Conservation (phyloP, 1,140 invertebrate species). For the Elymnias hypermnestra region DNA sequence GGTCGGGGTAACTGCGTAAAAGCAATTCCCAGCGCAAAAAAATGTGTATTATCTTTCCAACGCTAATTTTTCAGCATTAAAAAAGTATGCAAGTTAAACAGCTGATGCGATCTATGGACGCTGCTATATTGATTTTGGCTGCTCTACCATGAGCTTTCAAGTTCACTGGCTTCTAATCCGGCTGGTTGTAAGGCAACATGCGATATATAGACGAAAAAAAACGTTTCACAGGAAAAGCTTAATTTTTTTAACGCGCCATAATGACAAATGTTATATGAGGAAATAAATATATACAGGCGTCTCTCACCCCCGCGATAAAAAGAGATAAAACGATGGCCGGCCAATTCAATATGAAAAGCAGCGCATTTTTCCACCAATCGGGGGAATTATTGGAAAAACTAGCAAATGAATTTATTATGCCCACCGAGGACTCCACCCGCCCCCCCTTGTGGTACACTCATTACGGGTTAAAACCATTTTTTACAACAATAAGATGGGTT, state of each 20-base stretch:
- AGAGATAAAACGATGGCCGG: constrained; percentile 39
- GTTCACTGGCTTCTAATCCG: too few relatives aligned
- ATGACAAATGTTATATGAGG: constrained; percentile 1
- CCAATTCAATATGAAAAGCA: constrained; percentile 48
- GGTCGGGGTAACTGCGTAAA: too few relatives aligned
- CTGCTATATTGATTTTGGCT: too few relatives aligned
- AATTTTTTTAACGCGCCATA: background rate
- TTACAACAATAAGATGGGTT: constrained; percentile 18
- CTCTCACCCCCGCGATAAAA: constrained; percentile 30
- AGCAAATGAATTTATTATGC: constrained; percentile 63
- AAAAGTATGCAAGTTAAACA: too few relatives aligned
- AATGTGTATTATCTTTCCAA: too few relatives aligned
- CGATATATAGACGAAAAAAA: too few relatives aligned
- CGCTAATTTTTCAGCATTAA: too few relatives aligned
- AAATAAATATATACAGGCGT: constrained; percentile 3
- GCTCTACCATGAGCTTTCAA: too few relatives aligned
- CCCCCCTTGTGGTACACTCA: constrained; percentile 23
- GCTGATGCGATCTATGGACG: too few relatives aligned
- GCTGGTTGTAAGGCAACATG: too few relatives aligned
- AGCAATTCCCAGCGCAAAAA: too few relatives aligned
- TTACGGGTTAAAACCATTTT: constrained; percentile 21
- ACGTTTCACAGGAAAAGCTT: too few relatives aligned
- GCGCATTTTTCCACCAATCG: constrained; percentile 62
- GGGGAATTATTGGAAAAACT: constrained; percentile 61
- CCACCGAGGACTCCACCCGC: constrained; percentile 23